Conservation (phyloP, 2,797 vertebrate species). For the Vespertilio murinus region DNA sequence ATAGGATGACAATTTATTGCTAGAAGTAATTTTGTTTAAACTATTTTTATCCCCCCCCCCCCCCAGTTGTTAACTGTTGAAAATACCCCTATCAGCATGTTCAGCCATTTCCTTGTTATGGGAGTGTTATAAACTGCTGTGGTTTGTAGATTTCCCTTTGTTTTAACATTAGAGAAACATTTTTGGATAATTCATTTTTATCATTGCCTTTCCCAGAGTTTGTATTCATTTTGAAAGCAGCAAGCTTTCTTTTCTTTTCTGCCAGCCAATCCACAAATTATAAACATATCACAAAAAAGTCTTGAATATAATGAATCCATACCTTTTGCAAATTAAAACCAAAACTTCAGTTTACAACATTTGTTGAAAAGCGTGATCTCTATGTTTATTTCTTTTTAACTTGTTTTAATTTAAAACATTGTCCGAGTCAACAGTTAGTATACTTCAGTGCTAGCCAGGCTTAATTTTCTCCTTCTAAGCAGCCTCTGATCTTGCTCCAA, state of each 20-base stretch:
- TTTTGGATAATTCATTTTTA: constrained; percentile 67
- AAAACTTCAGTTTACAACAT: constrained; percentile 38
- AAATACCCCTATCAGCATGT: neutral
- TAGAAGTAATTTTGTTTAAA: constrained; percentile 39
- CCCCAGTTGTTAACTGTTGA: neutral
- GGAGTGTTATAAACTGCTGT: neutral
- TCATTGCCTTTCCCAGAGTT: neutral
- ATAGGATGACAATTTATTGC: constrained; percentile 49
- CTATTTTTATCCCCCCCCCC: constrained; percentile 10
- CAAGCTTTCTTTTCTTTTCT: neutral
- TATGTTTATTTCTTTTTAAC: constrained; percentile 26
- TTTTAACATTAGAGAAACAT: constrained; percentile 32
- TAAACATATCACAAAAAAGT: constrained; percentile 16
- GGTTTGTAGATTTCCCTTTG: constrained; percentile 35
- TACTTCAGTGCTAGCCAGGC: neutral
- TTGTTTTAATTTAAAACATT: constrained; percentile 14
- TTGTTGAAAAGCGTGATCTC: neutral
- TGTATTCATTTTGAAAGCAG: constrained; percentile 65
- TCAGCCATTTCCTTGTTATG: neutral
- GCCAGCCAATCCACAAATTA: neutral
- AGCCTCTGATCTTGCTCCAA: constrained; percentile 3
- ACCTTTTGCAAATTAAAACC: neutral
- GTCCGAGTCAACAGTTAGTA: neutral
- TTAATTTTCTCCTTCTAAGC: neutral
- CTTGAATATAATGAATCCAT: constrained; percentile 3